phyloP scores from a whole-genome alignment of 1,140 invertebrate species.

The Drosophila teissieri region DNA sequence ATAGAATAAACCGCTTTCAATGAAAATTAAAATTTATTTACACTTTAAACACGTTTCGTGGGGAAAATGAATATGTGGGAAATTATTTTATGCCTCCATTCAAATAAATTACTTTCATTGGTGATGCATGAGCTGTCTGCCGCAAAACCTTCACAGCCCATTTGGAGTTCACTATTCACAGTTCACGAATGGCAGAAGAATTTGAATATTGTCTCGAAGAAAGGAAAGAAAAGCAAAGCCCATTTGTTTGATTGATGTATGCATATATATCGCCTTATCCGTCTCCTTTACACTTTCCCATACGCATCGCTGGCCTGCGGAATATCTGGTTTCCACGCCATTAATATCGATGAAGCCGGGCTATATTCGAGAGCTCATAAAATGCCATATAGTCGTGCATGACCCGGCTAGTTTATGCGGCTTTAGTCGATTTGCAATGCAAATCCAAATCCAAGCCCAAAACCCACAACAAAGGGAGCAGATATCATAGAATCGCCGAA shows the following conservation, averaged over 20 bases:
- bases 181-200: slow-evolving; percentile 9
- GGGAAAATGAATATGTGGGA: background rate
- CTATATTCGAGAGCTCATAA: slow-evolving; percentile 67
- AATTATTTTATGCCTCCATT: background rate
- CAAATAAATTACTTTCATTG: slow-evolving; percentile 32
- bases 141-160: slow-evolving; percentile 14
- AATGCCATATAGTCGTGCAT: slow-evolving; percentile 52
- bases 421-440: slow-evolving; percentile 52
- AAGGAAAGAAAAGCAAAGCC: slow-evolving; percentile 31
- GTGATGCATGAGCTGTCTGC: slow-evolving; percentile 9
- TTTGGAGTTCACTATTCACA: slow-evolving; percentile 25
- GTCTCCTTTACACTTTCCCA: slow-evolving; percentile 61
- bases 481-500: slow-evolving; percentile 21
- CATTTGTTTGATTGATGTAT: slow-evolving; percentile 60
- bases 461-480: slow-evolving; percentile 31
- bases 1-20: too few species aligned
- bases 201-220: slow-evolving; percentile 34
- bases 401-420: slow-evolving; percentile 19
- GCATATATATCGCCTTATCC: slow-evolving; percentile 49
- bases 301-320: slow-evolving; percentile 27
- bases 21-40: background rate
- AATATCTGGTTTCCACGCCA: slow-evolving; percentile 56
- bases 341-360: slow-evolving; percentile 33
- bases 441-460: slow-evolving; percentile 34
- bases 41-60: background rate